Base-by-base conservation (phyloP, 1,140 invertebrate genomes). In the Zaprionus africanus region DNA sequence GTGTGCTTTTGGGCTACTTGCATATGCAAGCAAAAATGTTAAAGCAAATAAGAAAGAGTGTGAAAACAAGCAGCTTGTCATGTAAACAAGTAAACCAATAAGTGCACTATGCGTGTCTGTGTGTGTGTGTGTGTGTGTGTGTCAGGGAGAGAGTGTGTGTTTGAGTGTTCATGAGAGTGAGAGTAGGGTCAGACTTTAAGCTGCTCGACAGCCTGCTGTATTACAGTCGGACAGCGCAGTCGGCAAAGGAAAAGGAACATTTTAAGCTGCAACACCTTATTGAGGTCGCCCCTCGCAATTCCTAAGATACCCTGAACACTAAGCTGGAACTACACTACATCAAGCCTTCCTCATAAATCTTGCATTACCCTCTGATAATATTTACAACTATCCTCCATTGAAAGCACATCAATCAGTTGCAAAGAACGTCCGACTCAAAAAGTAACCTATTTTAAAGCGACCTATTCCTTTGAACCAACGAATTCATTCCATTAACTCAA, bases 11-110 rank as follows among this genome's bases (percentile, higher is more conserved):
- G 68, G 62, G 67, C 75, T 87, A 78, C 84, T 84, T 90, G 84
- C 85, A 88, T 88, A 88, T 88, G 85, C 84, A 88, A 90, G 84
- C 85, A 81, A 88, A 88, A 88, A 90, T 88, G 84, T 88, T 72
- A 84, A 88, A 90, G 84, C 85, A 88, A 88, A 88, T 88, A 88
- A 90, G 84, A 88, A 78, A 90, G 85, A 90, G 84, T 88, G 84
- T 88, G 84, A 88, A 88, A 90, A 88, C 84, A 85, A 88, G 85
- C 84, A 87, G 84, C 84, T 87, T 87, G 84, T 85, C 84, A 87
- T 87, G 84, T 90, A 88, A 88, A 88, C 85, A 88, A 88, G 84
- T 84, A 88, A 88, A 90, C 84, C 84, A 88, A 78, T 70, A 76
- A 60, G 61, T 65, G 49, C 72, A 74, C n/a, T 19, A 17, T 17